Evolutionary conservation across 2,113 vertebrate species (phyloP), one percentile per base, ranked within the genome.

Genomic region (Baryphthengus martii): DNA sequence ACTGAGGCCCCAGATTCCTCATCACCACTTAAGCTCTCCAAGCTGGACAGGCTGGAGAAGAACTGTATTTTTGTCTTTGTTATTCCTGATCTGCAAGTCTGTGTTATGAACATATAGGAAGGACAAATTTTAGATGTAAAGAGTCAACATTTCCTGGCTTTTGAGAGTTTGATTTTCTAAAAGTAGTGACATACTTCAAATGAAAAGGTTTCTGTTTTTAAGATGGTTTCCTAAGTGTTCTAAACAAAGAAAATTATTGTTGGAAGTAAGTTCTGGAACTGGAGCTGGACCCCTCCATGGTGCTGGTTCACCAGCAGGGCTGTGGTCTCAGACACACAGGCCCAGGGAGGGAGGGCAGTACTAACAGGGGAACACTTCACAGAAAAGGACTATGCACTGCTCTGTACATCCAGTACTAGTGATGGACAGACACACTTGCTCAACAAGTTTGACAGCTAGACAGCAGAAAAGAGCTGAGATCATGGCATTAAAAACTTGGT

Each of bases 401-500:
- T n/a, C 12, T 9, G 23, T 12, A 29, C 28, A 40, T 23, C 18
- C 71, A 56, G 47, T 1, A 24, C 50, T 11, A 13, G 37, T 0
- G 1, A 56, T 7, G 1, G 55, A 53, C 33, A 9, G n/a, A 21
- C 45, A 65, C 61, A 33, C 42, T 37, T 3, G 31, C 67, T 94
- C 88, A 73, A 18, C 85, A 58, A 66, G 65, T 86, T 8, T 92
- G 83, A 55, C 94, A 97, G 88, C 94, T 92, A 96, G 95, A 95
- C 86, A 79, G 92, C 92, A 97, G 95, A 77, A 92, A 95, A 77
- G 88, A 95, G 92, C 90, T 33, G 80, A 93, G 72, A 93, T 93
- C 63, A 71, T 79, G 62, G 26, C 24, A 90, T 37, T 70, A 62
- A 44, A 62, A 85, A 10, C 44, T 45, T 45, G 23, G 52, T 31